Evolutionary conservation across 2,113 vertebrate species (phyloP).

Genomic region (Solenodon paradoxus): DNA sequence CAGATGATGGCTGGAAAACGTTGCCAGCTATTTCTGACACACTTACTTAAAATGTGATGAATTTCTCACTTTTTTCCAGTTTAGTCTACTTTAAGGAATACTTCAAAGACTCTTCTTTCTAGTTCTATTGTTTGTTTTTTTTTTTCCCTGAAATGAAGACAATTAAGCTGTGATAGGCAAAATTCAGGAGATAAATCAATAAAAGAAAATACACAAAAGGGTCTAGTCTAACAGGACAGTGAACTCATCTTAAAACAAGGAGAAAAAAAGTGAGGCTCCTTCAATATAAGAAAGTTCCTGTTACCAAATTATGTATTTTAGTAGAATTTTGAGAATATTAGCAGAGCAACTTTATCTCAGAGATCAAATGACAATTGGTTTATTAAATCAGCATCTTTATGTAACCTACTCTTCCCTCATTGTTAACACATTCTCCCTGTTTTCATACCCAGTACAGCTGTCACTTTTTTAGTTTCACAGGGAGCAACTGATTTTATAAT

Average conservation of each 20-base stretch:
- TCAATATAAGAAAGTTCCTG: constrained; percentile 21
- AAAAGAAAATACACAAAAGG: constrained; percentile 48
- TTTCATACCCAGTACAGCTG: constrained; percentile 39
- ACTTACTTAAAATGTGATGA: constrained; percentile 58
- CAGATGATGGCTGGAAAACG: constrained; percentile 42
- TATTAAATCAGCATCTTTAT: constrained; percentile 42
- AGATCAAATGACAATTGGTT: constrained; percentile 19
- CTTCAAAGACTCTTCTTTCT: constrained; percentile 50
- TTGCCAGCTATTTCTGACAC: constrained; percentile 54
- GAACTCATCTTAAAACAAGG: constrained; percentile 52
- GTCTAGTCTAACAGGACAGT: neutral
- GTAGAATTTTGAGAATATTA: constrained; percentile 39
- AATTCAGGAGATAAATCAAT: constrained; percentile 40
- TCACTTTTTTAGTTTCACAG: constrained; percentile 46
- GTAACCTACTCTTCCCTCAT: constrained; percentile 23
- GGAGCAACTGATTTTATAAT: constrained; percentile 53
- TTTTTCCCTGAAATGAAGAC: constrained; percentile 19
- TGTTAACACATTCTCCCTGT: constrained; percentile 21
- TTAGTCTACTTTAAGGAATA: constrained; percentile 42
- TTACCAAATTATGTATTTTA: neutral
- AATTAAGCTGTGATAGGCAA: constrained; percentile 53
- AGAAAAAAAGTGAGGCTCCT: neutral
- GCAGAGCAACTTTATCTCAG: neutral
- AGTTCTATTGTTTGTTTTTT: neutral
- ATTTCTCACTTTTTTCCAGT: constrained; percentile 39